Conservation (phyloP, 2,113 vertebrate species). For the Poeciliopsis prolifica region DNA sequence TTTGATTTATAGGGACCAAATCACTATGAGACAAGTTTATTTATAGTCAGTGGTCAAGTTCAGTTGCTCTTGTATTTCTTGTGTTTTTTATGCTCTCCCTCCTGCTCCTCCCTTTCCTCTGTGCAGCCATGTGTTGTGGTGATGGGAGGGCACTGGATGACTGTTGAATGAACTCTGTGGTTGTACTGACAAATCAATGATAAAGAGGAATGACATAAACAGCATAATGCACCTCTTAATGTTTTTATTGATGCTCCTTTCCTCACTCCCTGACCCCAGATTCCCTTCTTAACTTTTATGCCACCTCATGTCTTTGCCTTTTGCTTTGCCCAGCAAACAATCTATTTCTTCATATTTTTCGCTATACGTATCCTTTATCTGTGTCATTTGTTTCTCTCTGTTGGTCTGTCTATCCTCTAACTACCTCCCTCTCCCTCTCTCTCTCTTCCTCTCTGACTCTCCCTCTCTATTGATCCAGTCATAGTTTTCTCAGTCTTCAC, state of each 20-base stretch:
- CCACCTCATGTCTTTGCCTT: constrained; percentile 52
- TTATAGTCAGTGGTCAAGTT: neutral
- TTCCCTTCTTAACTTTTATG: constrained; percentile 25
- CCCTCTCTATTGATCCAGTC: constrained; percentile 84
- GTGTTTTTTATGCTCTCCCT: constrained; percentile 2
- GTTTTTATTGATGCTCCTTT: constrained; percentile 58
- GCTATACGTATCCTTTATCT: constrained; percentile 65
- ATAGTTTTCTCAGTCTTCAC: constrained; percentile 87
- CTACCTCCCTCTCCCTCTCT: constrained; percentile 28
- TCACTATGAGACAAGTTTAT: constrained; percentile 12
- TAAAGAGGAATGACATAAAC: constrained; percentile 76
- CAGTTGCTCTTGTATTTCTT: constrained; percentile 28
- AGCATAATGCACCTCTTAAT: constrained; percentile 64
- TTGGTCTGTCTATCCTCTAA: constrained; percentile 65
- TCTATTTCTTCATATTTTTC: constrained; percentile 62
- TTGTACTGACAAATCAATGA: constrained; percentile 76
- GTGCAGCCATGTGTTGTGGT: constrained; percentile 43
- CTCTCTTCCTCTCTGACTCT: constrained; percentile 41
- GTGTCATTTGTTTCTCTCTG: constrained; percentile 66
- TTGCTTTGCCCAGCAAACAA: constrained; percentile 54
- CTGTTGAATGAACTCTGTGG: constrained; percentile 74
- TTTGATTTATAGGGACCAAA: neutral
- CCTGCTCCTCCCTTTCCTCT: constrained; percentile 12
- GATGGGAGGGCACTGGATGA: constrained; percentile 58
- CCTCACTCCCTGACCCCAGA: neutral